phyloP scores from a whole-genome alignment of 2,113 vertebrate genomes.

The Lagopus muta region DNA sequence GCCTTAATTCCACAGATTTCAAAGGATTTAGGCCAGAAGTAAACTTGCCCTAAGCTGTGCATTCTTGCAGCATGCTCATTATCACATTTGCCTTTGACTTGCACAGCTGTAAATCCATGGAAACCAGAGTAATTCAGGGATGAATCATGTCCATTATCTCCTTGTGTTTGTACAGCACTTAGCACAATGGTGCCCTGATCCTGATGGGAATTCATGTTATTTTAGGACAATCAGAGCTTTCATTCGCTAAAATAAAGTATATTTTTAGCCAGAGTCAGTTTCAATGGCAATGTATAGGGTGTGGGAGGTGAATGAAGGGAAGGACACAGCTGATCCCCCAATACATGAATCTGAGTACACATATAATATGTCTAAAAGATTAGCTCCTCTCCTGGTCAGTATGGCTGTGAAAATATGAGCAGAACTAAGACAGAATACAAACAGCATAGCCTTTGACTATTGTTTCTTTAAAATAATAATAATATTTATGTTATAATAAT shows the following conservation, averaged over 20 bases:
- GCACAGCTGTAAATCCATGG: constrained; percentile 71
- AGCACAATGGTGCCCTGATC: constrained; percentile 67
- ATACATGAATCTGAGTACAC: constrained; percentile 29
- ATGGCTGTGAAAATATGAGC: not conserved
- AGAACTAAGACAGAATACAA: not conserved
- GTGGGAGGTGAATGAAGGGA: not conserved
- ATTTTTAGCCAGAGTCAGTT: constrained; percentile 60
- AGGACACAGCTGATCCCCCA: not conserved
- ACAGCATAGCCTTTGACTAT: not conserved
- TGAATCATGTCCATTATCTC: constrained; percentile 72
- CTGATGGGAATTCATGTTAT: constrained; percentile 67
- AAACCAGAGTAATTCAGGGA: constrained; percentile 68
- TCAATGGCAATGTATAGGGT: not conserved
- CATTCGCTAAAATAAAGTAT: constrained; percentile 60
- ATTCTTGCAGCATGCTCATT: constrained; percentile 62
- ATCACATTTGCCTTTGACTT: constrained; percentile 69
- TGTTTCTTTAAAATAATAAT: not conserved
- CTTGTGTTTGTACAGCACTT: constrained; percentile 67
- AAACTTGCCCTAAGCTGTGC: constrained; percentile 56
- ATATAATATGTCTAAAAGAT: not conserved
- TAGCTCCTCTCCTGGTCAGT: not conserved
- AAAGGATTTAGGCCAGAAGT: constrained; percentile 55
- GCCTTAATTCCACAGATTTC: constrained; percentile 60
- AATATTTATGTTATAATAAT: too few species aligned
- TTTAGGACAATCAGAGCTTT: constrained; percentile 69